Evolutionary conservation across 2,888 invertebrate genomes (phyloP).

Genomic region (Anthoptus insignis): DNA sequence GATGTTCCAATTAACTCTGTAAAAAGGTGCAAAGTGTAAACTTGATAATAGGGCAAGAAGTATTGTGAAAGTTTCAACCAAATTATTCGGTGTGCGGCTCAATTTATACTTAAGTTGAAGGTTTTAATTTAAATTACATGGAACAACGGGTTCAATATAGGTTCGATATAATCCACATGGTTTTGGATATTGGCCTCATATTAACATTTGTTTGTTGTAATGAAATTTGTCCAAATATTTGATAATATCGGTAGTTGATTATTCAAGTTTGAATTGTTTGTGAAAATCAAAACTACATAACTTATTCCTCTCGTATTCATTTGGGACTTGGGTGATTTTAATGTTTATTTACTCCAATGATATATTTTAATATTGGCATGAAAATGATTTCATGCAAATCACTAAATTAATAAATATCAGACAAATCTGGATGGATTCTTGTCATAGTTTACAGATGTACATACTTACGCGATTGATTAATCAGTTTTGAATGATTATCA

Average conservation of each 20-base stretch:
- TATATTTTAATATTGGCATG: too few species aligned
- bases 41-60: constrained; percentile 21
- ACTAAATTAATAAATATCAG: too few species aligned
- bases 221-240: neutral
- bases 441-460: too few species aligned
- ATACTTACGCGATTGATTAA: too few species aligned
- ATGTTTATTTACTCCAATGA: too few species aligned
- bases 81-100: constrained; percentile 19
- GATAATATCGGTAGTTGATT: neutral
- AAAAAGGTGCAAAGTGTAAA: constrained; percentile 29
- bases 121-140: constrained; percentile 19
- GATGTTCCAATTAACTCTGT: too few species aligned
- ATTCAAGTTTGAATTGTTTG: neutral
- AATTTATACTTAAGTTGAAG: neutral
- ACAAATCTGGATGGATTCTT: too few species aligned
- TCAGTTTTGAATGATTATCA: too few species aligned
- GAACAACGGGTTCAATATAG: neutral
- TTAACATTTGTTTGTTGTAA: neutral
- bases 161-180: neutral
- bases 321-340: too few species aligned
- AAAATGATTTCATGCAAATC: too few species aligned
- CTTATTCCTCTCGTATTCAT: too few species aligned
- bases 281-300: neutral
- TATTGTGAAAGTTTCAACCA: constrained; percentile 28
- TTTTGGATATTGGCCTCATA: neutral